Percentiles rank a stretch among this genome's conserved stretches.
Conservation (phyloP, 1,140 invertebrate genomes). For the Pogonomyrmex barbatus region DNA sequence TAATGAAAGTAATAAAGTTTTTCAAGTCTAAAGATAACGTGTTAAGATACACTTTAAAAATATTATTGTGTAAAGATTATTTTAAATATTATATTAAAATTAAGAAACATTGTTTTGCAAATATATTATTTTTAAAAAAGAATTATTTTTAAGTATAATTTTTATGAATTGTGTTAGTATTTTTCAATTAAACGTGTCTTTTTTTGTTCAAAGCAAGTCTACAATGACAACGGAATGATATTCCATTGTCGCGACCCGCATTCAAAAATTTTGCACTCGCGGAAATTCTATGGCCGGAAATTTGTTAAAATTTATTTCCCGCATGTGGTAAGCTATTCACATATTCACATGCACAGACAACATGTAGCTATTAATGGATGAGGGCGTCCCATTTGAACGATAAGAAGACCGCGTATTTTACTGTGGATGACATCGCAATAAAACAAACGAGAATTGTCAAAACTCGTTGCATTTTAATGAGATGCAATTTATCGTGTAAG, state of each 20-base stretch:
- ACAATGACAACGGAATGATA: background rate
- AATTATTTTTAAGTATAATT: background rate
- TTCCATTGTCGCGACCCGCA: background rate
- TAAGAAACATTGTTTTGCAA: background rate
- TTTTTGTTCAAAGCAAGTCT: background rate
- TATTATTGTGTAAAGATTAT: background rate
- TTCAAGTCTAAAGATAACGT: background rate
- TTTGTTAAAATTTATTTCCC: slow-evolving; percentile 51
- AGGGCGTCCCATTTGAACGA: background rate
- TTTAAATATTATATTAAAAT: background rate
- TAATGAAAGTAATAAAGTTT: background rate
- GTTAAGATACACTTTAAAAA: background rate
- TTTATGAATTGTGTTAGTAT: background rate
- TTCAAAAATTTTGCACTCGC: slow-evolving; percentile 49
- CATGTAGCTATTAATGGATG: slow-evolving; percentile 20
- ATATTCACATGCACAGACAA: slow-evolving; percentile 2
- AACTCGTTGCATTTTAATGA: slow-evolving; percentile 10
- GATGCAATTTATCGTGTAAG: slow-evolving; percentile 27
- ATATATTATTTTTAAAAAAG: background rate
- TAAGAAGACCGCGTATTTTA: background rate
- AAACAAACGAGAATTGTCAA: background rate
- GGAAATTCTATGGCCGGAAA: slow-evolving; percentile 22
- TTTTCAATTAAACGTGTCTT: background rate
- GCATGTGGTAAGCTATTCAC: slow-evolving; percentile 26
- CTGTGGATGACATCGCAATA: background rate